Evolutionary conservation across 2,113 vertebrate species (phyloP).

Genomic region (Dryoscopus gambensis): DNA sequence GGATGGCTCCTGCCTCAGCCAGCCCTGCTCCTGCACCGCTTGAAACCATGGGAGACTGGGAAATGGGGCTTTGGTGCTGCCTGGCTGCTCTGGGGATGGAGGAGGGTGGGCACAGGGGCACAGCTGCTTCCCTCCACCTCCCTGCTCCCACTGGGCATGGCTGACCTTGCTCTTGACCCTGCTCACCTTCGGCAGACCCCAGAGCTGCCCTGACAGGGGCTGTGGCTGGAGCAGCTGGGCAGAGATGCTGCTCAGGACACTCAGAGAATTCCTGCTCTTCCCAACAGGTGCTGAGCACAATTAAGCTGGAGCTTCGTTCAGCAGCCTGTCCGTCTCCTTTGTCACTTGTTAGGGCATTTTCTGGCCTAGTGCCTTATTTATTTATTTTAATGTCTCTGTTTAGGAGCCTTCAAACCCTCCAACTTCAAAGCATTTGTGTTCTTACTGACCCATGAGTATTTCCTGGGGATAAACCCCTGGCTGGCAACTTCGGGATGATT

Average conservation of each 20-base stretch:
- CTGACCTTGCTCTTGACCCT: background rate
- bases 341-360: background rate
- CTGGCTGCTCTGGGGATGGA: background rate
- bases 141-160: fast-evolving
- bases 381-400: background rate
- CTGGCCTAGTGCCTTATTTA: background rate
- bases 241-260: background rate
- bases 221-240: fast-evolving
- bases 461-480: background rate
- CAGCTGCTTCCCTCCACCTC: background rate
- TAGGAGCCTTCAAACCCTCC: background rate
- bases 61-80: background rate
- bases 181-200: background rate
- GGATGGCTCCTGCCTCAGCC: background rate
- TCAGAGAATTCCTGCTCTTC: background rate
- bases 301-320: background rate
- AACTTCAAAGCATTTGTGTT: slow-evolving; percentile 21
- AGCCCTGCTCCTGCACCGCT: background rate
- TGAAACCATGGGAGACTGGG: fast-evolving
- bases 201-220: background rate
- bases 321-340: background rate
- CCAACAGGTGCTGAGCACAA: background rate
- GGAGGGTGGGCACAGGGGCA: background rate
- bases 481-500: slow-evolving; percentile 17
- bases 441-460: background rate